A percentile compares a stretch with the other conserved stretches of the same genome.
Evolutionary conservation across 2,888 invertebrate genomes (phyloP).

Genomic region (Apamea sordens): DNA sequence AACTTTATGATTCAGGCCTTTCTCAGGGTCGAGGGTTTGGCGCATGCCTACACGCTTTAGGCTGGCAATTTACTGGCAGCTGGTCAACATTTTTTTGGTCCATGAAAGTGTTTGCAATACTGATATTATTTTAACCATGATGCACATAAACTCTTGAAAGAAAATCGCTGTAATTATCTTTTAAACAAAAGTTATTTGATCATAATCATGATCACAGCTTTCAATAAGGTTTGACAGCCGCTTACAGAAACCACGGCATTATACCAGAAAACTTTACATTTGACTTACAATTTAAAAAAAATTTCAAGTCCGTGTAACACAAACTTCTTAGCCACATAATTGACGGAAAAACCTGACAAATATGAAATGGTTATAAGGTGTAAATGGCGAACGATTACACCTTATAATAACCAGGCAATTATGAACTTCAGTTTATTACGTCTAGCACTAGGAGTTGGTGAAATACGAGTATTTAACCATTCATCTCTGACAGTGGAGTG

Average conservation of each 20-base stretch:
- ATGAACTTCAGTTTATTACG: neutral
- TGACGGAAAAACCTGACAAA: too few species aligned
- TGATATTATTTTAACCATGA: neutral
- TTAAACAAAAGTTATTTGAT: neutral
- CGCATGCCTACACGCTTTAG: constrained; percentile 15
- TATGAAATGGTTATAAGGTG: too few species aligned
- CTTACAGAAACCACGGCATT: too few species aligned
- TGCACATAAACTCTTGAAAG: neutral
- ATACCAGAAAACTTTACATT: too few species aligned
- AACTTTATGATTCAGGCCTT: constrained; percentile 38
- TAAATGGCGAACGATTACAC: too few species aligned
- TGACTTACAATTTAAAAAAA: too few species aligned
- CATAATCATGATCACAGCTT: too few species aligned
- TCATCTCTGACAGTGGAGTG: constrained; percentile 23
- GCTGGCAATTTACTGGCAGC: constrained; percentile 9
- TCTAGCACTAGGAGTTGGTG: neutral
- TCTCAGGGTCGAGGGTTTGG: constrained; percentile 44
- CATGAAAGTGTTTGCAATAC: too few species aligned
- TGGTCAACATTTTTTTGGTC: constrained; percentile 3
- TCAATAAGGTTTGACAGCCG: too few species aligned
- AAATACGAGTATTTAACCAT: constrained; percentile 1
- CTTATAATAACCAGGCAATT: too few species aligned
- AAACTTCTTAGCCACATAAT: too few species aligned
- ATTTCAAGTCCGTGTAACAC: too few species aligned
- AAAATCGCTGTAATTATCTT: neutral